phyloP scores from a whole-genome alignment of 1,140 invertebrate genomes.

The Brachionus rubens region DNA sequence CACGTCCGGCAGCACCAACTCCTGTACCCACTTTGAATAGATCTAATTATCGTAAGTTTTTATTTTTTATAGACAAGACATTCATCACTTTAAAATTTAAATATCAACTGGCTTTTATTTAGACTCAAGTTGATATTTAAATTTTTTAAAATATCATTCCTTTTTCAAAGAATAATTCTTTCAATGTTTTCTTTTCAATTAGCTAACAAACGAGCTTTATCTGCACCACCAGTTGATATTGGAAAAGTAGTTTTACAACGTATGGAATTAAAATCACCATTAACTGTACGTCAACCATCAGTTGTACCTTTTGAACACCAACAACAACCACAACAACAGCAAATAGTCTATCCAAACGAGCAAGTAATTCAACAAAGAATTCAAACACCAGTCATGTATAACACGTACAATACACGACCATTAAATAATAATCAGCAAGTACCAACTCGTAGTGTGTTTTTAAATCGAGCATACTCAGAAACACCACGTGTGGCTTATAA shows the following conservation, averaged over 20 bases:
- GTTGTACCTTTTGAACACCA: conserved; percentile 27
- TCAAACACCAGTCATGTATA: conserved; percentile 9
- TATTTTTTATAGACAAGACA: neutral
- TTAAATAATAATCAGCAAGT: conserved; percentile 3
- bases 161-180: no score
- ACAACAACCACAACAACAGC: conserved; percentile 21
- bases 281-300: conserved; percentile 33
- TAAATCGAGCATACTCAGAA: conserved; percentile 37
- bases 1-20: conserved; percentile 20
- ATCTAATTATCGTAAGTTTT: conserved; percentile 27
- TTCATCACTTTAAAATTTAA: no score
- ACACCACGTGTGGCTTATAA: conserved; percentile 1
- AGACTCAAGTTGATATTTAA: neutral
- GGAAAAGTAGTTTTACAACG: conserved; percentile 41
- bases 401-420: neutral
- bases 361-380: conserved; percentile 13
- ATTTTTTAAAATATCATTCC: no score
- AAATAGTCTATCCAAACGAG: conserved; percentile 24
- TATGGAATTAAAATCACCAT: conserved; percentile 41
- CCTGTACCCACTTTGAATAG: conserved; percentile 15
- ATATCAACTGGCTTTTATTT: no score
- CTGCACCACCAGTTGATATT: conserved; percentile 34
- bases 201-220: conserved; percentile 34
- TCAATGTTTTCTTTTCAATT: neutral
- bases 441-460: conserved; percentile 14